phyloP scores from a whole-genome alignment of 2,797 vertebrate species.

The Eleutherodactylus coqui region DNA sequence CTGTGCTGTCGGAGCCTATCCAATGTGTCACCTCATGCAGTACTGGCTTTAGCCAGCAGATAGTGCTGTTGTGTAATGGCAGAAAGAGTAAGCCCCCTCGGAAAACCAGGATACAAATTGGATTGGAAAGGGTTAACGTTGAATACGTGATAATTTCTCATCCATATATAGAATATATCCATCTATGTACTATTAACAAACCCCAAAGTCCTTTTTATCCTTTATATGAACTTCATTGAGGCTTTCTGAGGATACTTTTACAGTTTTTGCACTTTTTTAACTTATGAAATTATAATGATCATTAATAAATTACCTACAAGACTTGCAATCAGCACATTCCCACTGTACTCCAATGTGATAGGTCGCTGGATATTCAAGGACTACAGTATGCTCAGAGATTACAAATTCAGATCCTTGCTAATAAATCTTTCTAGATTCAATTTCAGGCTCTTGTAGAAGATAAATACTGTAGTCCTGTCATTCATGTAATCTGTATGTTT shows the following conservation, averaged over 20 bases:
- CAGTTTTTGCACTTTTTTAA: neutral
- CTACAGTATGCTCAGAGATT: too few species aligned
- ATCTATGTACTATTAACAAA: conserved; percentile 8
- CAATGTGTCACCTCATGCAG: too few species aligned
- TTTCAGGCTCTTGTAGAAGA: neutral
- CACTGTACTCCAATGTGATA: neutral
- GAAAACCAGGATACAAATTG: too few species aligned
- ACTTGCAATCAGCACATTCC: conserved; percentile 6
- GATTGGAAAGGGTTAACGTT: too few species aligned
- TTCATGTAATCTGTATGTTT: neutral
- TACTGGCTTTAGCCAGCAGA: too few species aligned
- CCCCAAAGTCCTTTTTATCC: neutral
- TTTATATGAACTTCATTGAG: neutral
- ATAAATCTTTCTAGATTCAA: neutral
- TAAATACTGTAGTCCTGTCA: neutral
- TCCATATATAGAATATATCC: conserved; percentile 12
- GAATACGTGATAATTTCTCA: conserved; percentile 24
- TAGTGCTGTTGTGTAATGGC: too few species aligned
- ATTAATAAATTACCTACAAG: neutral
- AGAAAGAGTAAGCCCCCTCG: too few species aligned
- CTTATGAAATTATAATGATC: conserved; percentile 34
- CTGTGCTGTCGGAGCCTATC: too few species aligned
- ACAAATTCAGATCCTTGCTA: conserved; percentile 25
- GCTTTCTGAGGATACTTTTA: conserved; percentile 10
- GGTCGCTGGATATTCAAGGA: neutral